These are phyloP conservation scores for Cosmopolites sordidus DNA, from an alignment of 2,888 invertebrate genomes.

Conservation along the genomic window DNA sequence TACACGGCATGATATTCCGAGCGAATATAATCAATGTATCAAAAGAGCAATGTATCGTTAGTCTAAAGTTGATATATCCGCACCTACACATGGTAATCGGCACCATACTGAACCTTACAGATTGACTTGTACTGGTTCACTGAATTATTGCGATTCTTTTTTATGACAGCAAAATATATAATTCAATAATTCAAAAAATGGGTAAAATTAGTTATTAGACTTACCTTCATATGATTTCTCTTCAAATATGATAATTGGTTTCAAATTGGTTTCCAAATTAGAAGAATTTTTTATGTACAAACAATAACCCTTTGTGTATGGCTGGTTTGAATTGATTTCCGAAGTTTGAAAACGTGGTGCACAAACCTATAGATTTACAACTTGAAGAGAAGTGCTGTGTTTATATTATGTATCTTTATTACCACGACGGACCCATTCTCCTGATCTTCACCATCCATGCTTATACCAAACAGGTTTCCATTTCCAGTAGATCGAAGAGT, in stretches of 20 bases:
- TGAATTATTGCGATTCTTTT: too few relatives aligned
- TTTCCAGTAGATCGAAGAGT: neutral
- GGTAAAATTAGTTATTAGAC: too few relatives aligned
- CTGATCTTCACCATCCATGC: constrained; percentile 1
- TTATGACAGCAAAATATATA: too few relatives aligned
- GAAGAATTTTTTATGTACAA: neutral
- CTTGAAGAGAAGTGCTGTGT: too few relatives aligned
- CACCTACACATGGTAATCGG: too few relatives aligned
- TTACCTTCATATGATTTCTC: neutral
- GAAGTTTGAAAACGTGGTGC: constrained; percentile 2
- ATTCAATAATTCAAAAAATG: too few relatives aligned
- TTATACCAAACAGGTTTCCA: constrained; percentile 2
- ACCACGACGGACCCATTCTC: neutral
- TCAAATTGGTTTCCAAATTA: neutral
- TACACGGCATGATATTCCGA: too few relatives aligned
- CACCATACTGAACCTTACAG: too few relatives aligned
- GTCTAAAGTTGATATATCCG: too few relatives aligned
- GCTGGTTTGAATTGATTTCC: neutral
- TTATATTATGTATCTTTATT: neutral
- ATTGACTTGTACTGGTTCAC: too few relatives aligned
- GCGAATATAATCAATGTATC: too few relatives aligned
- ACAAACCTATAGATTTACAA: constrained; percentile 1
- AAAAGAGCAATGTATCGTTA: too few relatives aligned
- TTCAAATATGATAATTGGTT: neutral
- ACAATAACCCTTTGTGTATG: neutral